Conservation (phyloP, 1,140 invertebrate species). For the Nomia melanderi region DNA sequence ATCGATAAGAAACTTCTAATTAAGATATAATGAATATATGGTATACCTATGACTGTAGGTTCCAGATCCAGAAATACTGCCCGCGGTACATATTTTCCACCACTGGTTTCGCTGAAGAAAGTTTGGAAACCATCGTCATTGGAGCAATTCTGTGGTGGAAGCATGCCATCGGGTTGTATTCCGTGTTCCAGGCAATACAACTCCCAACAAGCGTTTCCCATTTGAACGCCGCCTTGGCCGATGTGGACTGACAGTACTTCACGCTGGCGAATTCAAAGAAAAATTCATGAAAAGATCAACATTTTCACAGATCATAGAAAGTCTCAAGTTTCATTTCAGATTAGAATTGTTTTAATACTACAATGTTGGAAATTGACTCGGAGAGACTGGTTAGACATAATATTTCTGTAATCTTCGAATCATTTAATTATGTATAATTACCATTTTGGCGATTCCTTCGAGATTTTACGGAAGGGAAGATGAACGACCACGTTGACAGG, state of each 20-base stretch:
- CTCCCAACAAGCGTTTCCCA: constrained; percentile 87
- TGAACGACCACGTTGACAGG: constrained; percentile 26
- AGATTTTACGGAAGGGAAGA: constrained; percentile 3
- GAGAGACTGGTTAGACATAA: background rate
- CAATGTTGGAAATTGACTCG: no score
- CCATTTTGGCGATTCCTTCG: constrained; percentile 47
- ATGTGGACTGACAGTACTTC: constrained; percentile 84
- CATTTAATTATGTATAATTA: constrained; percentile 26
- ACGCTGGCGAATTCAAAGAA: constrained; percentile 53
- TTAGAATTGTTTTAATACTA: background rate
- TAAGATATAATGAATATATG: background rate
- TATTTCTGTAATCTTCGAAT: no score
- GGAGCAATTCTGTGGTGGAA: constrained; percentile 67
- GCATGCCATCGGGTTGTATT: constrained; percentile 85
- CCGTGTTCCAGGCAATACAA: constrained; percentile 88
- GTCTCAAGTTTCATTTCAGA: background rate
- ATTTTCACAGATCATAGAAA: background rate
- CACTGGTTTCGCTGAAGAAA: constrained; percentile 86
- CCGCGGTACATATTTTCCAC: constrained; percentile 88
- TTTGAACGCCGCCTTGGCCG: constrained; percentile 89
- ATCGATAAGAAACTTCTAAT: background rate
- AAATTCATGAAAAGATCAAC: background rate
- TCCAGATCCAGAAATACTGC: constrained; percentile 91
- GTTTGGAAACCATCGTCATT: constrained; percentile 84
- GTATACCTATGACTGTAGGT: constrained; percentile 85